A percentile compares a stretch with the other conserved stretches of the same genome.
These are phyloP conservation scores for Coptotermes formosanus DNA, from an alignment of 1,140 invertebrate genomes.

Conservation along the genomic window DNA sequence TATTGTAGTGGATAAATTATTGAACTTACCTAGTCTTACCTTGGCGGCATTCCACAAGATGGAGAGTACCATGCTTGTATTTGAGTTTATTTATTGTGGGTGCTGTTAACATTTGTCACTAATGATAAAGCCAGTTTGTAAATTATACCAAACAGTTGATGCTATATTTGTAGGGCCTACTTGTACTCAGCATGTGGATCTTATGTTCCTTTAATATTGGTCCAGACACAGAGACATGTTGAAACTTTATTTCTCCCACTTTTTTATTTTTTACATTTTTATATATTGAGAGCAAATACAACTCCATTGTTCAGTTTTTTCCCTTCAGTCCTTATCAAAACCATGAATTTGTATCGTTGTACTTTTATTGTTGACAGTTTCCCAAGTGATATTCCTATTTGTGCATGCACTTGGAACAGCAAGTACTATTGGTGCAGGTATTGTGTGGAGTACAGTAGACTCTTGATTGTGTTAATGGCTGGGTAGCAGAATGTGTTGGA, in stretches of 20 bases:
- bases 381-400: neutral
- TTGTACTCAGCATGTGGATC: slow-evolving; percentile 7
- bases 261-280: slow-evolving; percentile 15
- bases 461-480: neutral
- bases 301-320: slow-evolving; percentile 12
- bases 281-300: neutral
- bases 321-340: neutral
- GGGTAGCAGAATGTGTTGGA: neutral
- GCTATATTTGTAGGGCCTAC: neutral
- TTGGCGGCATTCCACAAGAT: slow-evolving; percentile 10
- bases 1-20: slow-evolving; percentile 11
- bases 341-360: neutral
- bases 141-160: neutral
- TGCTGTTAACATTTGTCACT: neutral
- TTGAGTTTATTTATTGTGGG: slow-evolving; percentile 17
- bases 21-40: slow-evolving; percentile 7
- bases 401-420: neutral
- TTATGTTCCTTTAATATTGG: slow-evolving; percentile 17
- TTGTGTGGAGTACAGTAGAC: neutral
- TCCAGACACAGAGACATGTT: neutral
- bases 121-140: slow-evolving; percentile 6
- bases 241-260: neutral
- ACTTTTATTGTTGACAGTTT: neutral
- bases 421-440: neutral
- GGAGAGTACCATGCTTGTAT: neutral